Conservation (phyloP, 2,888 invertebrate species). For the Anarsia innoxiella region DNA sequence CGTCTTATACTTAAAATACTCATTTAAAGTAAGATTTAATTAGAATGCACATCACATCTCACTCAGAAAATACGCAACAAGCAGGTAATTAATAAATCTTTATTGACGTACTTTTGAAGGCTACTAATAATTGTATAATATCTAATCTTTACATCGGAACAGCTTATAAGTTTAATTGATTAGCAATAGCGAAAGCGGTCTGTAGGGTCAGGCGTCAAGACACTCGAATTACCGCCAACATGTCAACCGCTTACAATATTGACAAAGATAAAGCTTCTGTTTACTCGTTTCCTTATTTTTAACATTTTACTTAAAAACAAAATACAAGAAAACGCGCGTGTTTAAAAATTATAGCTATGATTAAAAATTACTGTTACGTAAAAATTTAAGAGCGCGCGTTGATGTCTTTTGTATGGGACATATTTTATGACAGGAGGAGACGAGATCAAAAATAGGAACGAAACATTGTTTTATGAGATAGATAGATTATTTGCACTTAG, state of each 20-base stretch:
- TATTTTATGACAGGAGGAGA: too few species aligned
- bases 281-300: constrained; percentile 6
- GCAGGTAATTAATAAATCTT: too few species aligned
- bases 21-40: too few species aligned
- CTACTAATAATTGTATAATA: constrained; percentile 2
- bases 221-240: constrained; percentile 24
- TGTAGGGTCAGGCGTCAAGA: constrained; percentile 28
- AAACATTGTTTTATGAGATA: too few species aligned
- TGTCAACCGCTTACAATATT: constrained; percentile 24
- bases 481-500: too few species aligned
- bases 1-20: too few species aligned
- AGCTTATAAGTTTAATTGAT: constrained; percentile 30
- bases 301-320: neutral
- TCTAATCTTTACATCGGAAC: constrained; percentile 36
- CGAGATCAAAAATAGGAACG: too few species aligned
- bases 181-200: constrained; percentile 37
- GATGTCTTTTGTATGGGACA: constrained; percentile 11
- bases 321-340: neutral
- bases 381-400: constrained; percentile 4
- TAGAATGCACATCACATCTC: too few species aligned
- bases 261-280: constrained; percentile 35
- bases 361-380: neutral
- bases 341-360: neutral
- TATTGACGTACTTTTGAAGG: too few species aligned
- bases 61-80: too few species aligned